Percentiles rank a stretch among this genome's conserved stretches.
These are phyloP conservation scores for Emmelina monodactyla DNA, from an alignment of 2,888 invertebrate species.

Conservation along the genomic window DNA sequence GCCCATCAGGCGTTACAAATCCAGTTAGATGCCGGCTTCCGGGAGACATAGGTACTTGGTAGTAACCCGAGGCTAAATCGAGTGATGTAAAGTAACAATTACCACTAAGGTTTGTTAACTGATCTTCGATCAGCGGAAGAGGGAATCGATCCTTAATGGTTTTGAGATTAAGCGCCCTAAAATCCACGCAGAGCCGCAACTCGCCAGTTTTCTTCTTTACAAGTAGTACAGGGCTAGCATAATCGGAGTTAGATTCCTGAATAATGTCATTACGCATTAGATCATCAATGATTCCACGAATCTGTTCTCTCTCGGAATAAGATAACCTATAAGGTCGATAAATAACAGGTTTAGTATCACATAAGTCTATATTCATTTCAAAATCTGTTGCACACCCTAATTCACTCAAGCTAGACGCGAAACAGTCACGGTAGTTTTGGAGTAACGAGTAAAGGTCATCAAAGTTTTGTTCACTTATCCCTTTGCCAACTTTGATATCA, in stretches of 20 bases:
- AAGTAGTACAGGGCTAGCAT: constrained; percentile 17
- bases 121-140: constrained; percentile 16
- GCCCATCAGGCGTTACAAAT: constrained; percentile 21
- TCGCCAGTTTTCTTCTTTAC: constrained; percentile 17
- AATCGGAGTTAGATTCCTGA: constrained; percentile 15
- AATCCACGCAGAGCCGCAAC: constrained; percentile 17
- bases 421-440: constrained; percentile 12
- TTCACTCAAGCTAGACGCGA: constrained; percentile 11
- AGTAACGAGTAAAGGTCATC: constrained; percentile 7
- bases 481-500: constrained; percentile 10
- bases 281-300: constrained; percentile 15
- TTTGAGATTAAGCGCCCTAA: constrained; percentile 19
- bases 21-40: constrained; percentile 14
- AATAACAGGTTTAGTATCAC: constrained; percentile 14
- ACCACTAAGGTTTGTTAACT: constrained; percentile 20
- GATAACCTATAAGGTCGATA: constrained; percentile 17
- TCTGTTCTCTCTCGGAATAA: constrained; percentile 11
- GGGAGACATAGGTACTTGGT: constrained; percentile 24
- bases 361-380: constrained; percentile 14
- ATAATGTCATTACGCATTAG: constrained; percentile 15
- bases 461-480: neutral
- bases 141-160: constrained; percentile 16
- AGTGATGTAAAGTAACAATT: constrained; percentile 22
- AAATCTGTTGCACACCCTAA: constrained; percentile 11
- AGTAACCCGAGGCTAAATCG: constrained; percentile 25